Conservation (phyloP, 2,888 invertebrate species). For the Auanema freiburgensis region DNA sequence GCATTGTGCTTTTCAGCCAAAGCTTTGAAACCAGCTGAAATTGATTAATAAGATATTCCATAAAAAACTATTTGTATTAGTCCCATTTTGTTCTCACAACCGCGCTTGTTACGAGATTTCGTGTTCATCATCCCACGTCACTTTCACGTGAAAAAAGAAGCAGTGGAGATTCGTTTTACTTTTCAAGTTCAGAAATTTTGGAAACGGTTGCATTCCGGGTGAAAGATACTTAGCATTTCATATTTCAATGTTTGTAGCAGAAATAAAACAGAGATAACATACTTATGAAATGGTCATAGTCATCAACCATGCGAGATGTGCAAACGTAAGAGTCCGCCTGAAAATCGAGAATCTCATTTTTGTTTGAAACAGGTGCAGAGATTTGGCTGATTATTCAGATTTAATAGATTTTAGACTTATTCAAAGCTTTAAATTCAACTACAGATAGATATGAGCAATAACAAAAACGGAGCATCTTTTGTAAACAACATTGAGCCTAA, state of each 20-base stretch:
- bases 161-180: no score
- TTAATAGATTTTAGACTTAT: background rate
- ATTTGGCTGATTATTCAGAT: no score
- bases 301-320: conserved; percentile 83
- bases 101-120: background rate
- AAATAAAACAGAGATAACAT: conserved; percentile 32
- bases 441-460: no score
- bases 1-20: conserved; percentile 86
- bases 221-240: conserved; percentile 8
- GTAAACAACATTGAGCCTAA: no score
- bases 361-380: no score
- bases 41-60: conserved; percentile 4
- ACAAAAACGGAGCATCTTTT: no score
- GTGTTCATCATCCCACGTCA: no score
- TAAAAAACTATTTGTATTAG: conserved; percentile 7
- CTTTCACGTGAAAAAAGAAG: background rate
- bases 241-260: background rate
- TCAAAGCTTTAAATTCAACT: background rate
- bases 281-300: conserved; percentile 83
- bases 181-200: no score
- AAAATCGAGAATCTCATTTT: conserved; percentile 64
- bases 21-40: conserved; percentile 85
- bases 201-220: background rate
- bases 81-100: background rate
- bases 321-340: conserved; percentile 90